Percentiles rank a stretch among this genome's conserved stretches.
Evolutionary conservation across 2,113 vertebrate species (phyloP).

Genomic region (Piaya cayana): DNA sequence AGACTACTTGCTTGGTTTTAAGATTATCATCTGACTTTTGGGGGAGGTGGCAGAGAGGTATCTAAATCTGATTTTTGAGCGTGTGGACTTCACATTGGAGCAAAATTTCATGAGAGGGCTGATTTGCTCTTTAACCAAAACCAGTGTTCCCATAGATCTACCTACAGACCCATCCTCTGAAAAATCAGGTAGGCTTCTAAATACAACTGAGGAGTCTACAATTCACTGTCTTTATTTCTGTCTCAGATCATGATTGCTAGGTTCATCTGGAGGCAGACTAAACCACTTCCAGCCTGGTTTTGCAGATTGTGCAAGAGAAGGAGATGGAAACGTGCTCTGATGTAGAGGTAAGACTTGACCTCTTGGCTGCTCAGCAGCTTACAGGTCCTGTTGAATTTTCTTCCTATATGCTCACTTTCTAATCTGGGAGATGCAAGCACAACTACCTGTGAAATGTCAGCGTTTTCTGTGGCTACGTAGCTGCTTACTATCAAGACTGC

Average conservation of each 20-base stretch:
- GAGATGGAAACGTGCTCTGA: not conserved
- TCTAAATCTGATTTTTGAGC: not conserved
- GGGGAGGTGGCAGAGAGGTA: not conserved
- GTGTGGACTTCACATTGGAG: not conserved
- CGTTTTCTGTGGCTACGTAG: not conserved
- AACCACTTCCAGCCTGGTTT: not conserved
- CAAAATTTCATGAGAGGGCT: not conserved
- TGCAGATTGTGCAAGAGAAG: not conserved
- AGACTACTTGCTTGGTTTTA: fast-evolving
- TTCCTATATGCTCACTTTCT: fast-evolving
- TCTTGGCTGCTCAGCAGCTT: not conserved
- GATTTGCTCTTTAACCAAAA: not conserved
- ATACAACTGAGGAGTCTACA: fast-evolving
- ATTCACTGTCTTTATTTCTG: not conserved
- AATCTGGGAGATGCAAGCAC: not conserved
- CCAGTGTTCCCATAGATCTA: not conserved
- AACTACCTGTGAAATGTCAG: not conserved
- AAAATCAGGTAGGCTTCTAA: not conserved
- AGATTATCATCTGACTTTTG: not conserved
- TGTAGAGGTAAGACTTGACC: fast-evolving
- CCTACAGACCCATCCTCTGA: not conserved
- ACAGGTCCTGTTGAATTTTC: not conserved
- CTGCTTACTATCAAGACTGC: not conserved
- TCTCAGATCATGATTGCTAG: not conserved
- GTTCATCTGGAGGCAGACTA: not conserved